phyloP scores from a whole-genome alignment of 2,888 invertebrate genomes.

The Xestoiulus laeticollis region DNA sequence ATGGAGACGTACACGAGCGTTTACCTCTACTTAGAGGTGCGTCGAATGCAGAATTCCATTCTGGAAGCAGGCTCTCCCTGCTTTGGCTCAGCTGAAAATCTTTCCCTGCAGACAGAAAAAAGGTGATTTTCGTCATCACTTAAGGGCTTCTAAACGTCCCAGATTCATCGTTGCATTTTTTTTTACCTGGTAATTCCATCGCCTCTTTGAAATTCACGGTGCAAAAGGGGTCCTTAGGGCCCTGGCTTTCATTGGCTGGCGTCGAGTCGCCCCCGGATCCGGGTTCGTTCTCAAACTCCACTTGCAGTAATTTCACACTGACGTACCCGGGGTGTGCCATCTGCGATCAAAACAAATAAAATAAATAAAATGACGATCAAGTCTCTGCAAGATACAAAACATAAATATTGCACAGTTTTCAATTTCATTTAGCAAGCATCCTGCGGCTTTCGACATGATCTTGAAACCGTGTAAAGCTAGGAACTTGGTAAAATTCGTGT shows the following conservation, averaged over 20 bases:
- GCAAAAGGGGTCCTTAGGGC: conserved; percentile 53
- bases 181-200: conserved; percentile 51
- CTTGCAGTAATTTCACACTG: conserved; percentile 54
- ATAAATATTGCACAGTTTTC: neutral
- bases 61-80: conserved; percentile 42
- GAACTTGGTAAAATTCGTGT: too few species aligned
- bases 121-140: neutral
- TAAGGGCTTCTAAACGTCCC: neutral
- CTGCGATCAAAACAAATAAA: neutral
- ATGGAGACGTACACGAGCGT: neutral
- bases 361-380: neutral
- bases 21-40: conserved; percentile 55
- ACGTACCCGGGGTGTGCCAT: conserved; percentile 53
- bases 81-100: conserved; percentile 45
- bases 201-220: conserved; percentile 54
- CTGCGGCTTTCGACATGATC: neutral
- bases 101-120: conserved; percentile 49
- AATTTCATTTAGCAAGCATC: neutral
- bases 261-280: conserved; percentile 5
- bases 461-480: too few species aligned
- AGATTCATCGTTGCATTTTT: neutral
- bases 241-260: conserved; percentile 36
- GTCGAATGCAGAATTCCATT: conserved; percentile 55
- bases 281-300: conserved; percentile 49
- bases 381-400: neutral